These are phyloP conservation scores for Meta bourneti DNA, from an alignment of 2,888 invertebrate genomes.

Conservation along the genomic window DNA sequence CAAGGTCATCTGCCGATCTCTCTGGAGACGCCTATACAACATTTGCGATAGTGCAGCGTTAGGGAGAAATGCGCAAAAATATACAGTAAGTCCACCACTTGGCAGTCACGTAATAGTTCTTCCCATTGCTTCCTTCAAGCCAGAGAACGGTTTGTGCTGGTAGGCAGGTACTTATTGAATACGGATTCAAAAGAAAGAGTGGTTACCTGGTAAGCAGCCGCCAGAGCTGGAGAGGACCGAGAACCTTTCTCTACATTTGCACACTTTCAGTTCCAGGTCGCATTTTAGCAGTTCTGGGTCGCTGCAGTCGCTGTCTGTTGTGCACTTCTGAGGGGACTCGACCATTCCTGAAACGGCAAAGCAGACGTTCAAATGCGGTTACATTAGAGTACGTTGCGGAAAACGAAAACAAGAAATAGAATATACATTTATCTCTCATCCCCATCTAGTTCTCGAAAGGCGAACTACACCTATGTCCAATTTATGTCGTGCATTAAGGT, in stretches of 20 bases:
- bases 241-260: conserved; percentile 56
- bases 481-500: too few species aligned
- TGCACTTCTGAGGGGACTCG: conserved; percentile 53
- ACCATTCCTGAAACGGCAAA: conserved; percentile 58
- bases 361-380: neutral
- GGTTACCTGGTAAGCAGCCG: conserved; percentile 56
- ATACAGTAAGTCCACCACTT: too few species aligned
- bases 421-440: neutral
- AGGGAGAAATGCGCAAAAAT: too few species aligned
- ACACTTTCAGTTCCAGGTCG: conserved; percentile 50
- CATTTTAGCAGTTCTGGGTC: conserved; percentile 46
- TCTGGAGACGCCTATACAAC: too few species aligned
- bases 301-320: conserved; percentile 58
- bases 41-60: too few species aligned
- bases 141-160: too few species aligned
- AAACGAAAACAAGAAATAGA: neutral
- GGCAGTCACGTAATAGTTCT: too few species aligned
- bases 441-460: too few species aligned
- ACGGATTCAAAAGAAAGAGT: neutral
- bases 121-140: too few species aligned
- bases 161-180: neutral
- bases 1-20: too few species aligned
- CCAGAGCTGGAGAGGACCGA: conserved; percentile 41
- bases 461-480: too few species aligned
- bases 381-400: too few species aligned